Conservation (phyloP, 64 coral and sea anemone species). For the Dendronephthya gigantea region DNA sequence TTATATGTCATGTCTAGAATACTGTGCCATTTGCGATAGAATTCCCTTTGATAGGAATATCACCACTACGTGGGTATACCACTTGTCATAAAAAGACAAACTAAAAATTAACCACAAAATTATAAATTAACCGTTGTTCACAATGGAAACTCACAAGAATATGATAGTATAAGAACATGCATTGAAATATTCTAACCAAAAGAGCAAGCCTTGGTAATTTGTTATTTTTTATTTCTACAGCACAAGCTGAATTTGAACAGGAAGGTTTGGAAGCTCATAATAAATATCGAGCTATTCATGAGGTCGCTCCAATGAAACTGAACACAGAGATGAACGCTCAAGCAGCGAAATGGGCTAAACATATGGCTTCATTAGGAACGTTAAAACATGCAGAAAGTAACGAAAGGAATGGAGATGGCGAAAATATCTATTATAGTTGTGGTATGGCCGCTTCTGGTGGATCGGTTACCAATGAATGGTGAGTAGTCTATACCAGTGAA, state of each 20-base stretch:
- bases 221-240: neutral
- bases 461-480: neutral
- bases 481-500: neutral
- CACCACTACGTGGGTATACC: too few relatives aligned
- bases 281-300: constrained; percentile 60
- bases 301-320: constrained; percentile 47
- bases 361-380: constrained; percentile 40
- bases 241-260: constrained; percentile 31
- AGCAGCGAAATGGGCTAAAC: constrained; percentile 44
- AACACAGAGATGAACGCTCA: constrained; percentile 48
- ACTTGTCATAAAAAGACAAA: too few relatives aligned
- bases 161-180: too few relatives aligned
- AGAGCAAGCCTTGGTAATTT: too few relatives aligned
- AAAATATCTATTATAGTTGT: constrained; percentile 59
- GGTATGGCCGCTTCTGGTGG: neutral
- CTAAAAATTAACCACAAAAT: too few relatives aligned
- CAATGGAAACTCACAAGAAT: too few relatives aligned
- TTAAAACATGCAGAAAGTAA: constrained; percentile 35
- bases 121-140: too few relatives aligned
- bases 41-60: too few relatives aligned
- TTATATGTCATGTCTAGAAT: too few relatives aligned
- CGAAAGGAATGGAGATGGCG: constrained; percentile 52
- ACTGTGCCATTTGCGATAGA: too few relatives aligned
- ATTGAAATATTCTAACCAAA: too few relatives aligned
- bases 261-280: constrained; percentile 59